Percentiles rank a stretch among this genome's conserved stretches.
phyloP scores from a whole-genome alignment of 1,140 invertebrate species.

The Drosophila serrata region DNA sequence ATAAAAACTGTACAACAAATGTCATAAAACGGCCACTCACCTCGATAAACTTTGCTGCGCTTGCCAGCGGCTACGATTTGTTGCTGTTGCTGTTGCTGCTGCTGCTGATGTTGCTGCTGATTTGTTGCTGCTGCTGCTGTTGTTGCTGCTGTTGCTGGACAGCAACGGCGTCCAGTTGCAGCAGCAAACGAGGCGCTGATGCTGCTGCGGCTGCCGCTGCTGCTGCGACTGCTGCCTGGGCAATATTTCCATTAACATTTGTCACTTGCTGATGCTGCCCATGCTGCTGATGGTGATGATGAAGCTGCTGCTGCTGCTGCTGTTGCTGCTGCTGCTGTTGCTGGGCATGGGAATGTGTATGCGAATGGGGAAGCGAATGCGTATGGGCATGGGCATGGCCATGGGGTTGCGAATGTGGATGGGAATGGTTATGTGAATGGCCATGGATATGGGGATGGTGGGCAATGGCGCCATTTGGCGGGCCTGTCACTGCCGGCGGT shows the following conservation, averaged over 20 bases:
- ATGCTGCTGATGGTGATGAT: conserved; percentile 52
- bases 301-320: conserved; percentile 57
- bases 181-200: conserved; percentile 58
- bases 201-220: conserved; percentile 32
- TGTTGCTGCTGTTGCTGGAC: conserved; percentile 62
- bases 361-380: conserved; percentile 31
- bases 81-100: conserved; percentile 69
- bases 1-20: conserved; percentile 70
- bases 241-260: conserved; percentile 75
- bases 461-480: conserved; percentile 58
- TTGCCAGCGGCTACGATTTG: conserved; percentile 75
- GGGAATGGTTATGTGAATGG: conserved; percentile 21
- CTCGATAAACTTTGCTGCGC: conserved; percentile 82
- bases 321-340: conserved; percentile 40
- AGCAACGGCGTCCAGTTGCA: conserved; percentile 63
- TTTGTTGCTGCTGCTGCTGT: conserved; percentile 30
- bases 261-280: conserved; percentile 57
- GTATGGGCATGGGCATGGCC: conserved; percentile 23
- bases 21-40: conserved; percentile 84
- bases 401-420: conserved; percentile 25
- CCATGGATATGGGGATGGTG: conserved; percentile 50
- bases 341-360: conserved; percentile 18
- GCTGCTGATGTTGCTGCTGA: conserved; percentile 50
- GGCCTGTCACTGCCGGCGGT: conserved; percentile 59
- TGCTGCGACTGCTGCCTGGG: conserved; percentile 50